Conservation (phyloP, 2,888 invertebrate species). For the Brenthis hecate region DNA sequence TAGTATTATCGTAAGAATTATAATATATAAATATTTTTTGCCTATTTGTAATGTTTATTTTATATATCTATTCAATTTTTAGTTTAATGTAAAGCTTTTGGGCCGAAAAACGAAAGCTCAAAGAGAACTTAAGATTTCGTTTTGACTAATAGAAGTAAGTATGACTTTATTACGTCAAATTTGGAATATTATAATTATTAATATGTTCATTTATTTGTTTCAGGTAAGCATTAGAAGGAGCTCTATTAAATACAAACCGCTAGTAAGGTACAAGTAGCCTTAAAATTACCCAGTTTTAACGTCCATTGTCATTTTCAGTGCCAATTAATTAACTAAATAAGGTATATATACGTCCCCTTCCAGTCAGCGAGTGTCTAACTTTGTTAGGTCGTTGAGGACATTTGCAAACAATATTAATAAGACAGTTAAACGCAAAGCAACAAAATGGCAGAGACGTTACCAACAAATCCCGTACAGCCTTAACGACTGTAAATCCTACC, state of each 20-base stretch:
- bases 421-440: slow-evolving; percentile 39
- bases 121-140: no score
- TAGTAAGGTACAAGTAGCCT: background rate
- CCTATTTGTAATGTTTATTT: no score
- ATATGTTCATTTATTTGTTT: slow-evolving; percentile 17
- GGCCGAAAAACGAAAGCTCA: no score
- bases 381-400: slow-evolving; percentile 25
- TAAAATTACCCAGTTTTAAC: background rate
- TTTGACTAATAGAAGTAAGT: no score
- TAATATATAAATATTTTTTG: no score
- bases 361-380: slow-evolving; percentile 7
- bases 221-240: slow-evolving; percentile 17
- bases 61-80: no score
- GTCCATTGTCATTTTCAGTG: background rate
- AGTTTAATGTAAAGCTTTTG: no score
- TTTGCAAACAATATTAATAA: slow-evolving; percentile 42
- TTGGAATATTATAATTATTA: background rate
- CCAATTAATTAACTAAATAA: slow-evolving; percentile 19
- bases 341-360: background rate
- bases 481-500: slow-evolving; percentile 68
- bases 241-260: background rate
- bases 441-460: slow-evolving; percentile 42
- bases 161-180: no score
- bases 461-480: slow-evolving; percentile 46
- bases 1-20: background rate